Percentiles rank a stretch among this genome's conserved stretches.
phyloP scores from a whole-genome alignment of 2,888 invertebrate species.

The Rhamphomyia laevipes region DNA sequence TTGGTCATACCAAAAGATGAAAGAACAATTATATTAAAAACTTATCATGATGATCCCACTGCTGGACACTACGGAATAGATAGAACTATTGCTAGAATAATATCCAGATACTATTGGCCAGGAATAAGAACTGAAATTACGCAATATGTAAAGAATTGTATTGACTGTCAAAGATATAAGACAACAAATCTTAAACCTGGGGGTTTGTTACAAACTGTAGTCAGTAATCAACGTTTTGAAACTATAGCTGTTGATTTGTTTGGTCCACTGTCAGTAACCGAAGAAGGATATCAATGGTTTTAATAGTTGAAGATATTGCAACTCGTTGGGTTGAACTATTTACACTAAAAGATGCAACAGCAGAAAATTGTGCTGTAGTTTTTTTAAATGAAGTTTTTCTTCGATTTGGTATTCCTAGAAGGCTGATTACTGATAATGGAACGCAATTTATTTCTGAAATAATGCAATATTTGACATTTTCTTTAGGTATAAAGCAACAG shows the following conservation, averaged over 20 bases:
- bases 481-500: too few relatives aligned
- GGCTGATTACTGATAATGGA: too few relatives aligned
- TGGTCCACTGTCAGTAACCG: constrained; percentile 11
- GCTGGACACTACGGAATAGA: too few relatives aligned
- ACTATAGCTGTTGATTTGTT: constrained; percentile 15
- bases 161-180: too few relatives aligned
- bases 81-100: constrained; percentile 11
- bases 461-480: too few relatives aligned
- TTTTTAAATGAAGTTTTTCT: constrained; percentile 26
- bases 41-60: constrained; percentile 14
- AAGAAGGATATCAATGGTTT: constrained; percentile 19
- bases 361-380: constrained; percentile 20
- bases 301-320: constrained; percentile 20
- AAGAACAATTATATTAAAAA: constrained; percentile 1
- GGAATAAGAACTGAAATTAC: too few relatives aligned
- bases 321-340: constrained; percentile 23
- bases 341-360: constrained; percentile 20
- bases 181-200: constrained; percentile 15
- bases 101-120: constrained; percentile 10
- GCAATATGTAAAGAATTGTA: constrained; percentile 10
- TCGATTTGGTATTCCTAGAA: constrained; percentile 24
- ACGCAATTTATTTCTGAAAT: too few relatives aligned
- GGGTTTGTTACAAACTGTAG: too few relatives aligned
- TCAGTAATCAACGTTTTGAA: constrained; percentile 15
- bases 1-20: too few relatives aligned